phyloP scores from a whole-genome alignment of 30 jellyfish, hydroid and myxozoan species.

The Cassiopea xamachana region DNA sequence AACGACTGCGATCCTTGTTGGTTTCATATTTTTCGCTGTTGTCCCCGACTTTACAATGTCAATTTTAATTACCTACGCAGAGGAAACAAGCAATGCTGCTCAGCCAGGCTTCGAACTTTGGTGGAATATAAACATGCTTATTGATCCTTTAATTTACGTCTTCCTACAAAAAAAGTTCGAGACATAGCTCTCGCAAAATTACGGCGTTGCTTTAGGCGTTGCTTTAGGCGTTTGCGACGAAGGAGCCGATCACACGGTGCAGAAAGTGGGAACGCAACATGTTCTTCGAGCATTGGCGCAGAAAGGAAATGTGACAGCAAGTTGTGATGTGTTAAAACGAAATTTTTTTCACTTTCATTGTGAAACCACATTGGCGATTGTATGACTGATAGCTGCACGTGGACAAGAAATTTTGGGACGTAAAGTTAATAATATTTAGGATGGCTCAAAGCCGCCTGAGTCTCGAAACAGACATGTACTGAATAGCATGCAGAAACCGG shows the following conservation, averaged over 20 bases:
- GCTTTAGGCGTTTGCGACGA: neutral
- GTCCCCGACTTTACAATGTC: constrained; percentile 38
- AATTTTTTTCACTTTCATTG: too few species aligned
- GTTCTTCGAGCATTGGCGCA: neutral
- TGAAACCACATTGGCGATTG: too few species aligned
- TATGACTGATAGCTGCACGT: too few species aligned
- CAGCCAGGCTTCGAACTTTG: constrained; percentile 39
- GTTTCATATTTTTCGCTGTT: constrained; percentile 26
- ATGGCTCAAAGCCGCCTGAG: too few species aligned
- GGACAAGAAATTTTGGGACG: too few species aligned
- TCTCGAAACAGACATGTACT: too few species aligned
- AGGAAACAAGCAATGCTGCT: neutral
- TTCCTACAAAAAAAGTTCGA: constrained; percentile 38
- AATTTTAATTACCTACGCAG: neutral
- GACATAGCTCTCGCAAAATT: neutral
- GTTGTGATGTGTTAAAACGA: too few species aligned
- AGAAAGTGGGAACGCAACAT: constrained; percentile 5
- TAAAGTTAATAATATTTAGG: too few species aligned
- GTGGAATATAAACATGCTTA: constrained; percentile 53
- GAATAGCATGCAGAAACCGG: too few species aligned
- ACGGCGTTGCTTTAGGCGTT: neutral
- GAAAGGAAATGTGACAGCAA: neutral
- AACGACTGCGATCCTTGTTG: constrained; percentile 29
- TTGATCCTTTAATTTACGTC: constrained; percentile 43
- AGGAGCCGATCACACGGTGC: constrained; percentile 14